Percentiles rank a stretch among this genome's conserved stretches.
Evolutionary conservation across 2,888 invertebrate species (phyloP).

Genomic region (Dione vanillae): DNA sequence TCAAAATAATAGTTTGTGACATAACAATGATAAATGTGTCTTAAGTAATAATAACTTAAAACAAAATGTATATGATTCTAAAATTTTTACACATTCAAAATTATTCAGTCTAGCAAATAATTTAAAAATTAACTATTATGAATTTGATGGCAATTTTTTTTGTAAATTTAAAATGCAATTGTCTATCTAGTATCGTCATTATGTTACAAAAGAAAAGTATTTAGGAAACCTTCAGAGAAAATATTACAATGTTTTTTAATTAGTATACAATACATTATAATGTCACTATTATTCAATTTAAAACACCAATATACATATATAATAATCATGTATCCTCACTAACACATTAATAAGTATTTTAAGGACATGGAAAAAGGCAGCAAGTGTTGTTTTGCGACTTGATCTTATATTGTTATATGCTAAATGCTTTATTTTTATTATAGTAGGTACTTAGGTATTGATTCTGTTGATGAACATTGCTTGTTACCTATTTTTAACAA

Average conservation of each 20-base stretch:
- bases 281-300: neutral
- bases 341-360: slow-evolving; percentile 2
- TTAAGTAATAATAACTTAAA: neutral
- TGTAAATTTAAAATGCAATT: neutral
- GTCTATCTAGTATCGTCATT: neutral
- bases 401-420: slow-evolving; percentile 19
- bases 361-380: neutral
- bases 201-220: neutral
- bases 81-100: slow-evolving; percentile 1
- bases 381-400: slow-evolving; percentile 3
- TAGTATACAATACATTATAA: slow-evolving; percentile 10
- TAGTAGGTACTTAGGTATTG: slow-evolving; percentile 13
- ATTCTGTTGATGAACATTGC: slow-evolving; percentile 16
- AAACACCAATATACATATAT: slow-evolving; percentile 17
- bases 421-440: slow-evolving; percentile 18
- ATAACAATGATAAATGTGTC: neutral
- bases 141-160: neutral
- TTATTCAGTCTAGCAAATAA: neutral
- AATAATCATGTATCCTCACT: slow-evolving; percentile 4
- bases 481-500: slow-evolving; percentile 18
- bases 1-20: slow-evolving; percentile 4
- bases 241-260: slow-evolving; percentile 6
- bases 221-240: neutral
- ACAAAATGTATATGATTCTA: neutral
- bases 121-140: neutral